Evolutionary conservation across 2,113 vertebrate genomes (phyloP).

Genomic region (Tragulus kanchil): DNA sequence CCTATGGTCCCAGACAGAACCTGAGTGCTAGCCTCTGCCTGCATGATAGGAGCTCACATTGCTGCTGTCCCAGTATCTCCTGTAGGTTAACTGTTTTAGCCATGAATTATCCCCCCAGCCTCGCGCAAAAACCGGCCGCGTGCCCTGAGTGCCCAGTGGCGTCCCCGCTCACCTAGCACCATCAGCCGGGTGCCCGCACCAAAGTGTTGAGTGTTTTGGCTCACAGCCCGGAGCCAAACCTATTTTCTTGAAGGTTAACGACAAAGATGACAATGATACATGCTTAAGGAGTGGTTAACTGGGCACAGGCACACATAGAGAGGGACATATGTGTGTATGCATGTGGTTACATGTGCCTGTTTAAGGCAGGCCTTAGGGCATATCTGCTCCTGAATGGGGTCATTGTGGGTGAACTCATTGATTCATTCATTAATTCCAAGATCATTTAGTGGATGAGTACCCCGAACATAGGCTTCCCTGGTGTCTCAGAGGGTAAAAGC

Average conservation of each 20-base stretch:
- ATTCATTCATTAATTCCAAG: not conserved
- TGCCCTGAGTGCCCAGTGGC: not conserved
- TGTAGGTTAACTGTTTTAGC: not conserved
- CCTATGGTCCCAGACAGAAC: not conserved
- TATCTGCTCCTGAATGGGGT: not conserved
- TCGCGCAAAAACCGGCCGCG: not conserved
- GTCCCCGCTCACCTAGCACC: slow-evolving; percentile 73
- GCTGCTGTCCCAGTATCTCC: not conserved
- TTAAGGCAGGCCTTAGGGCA: not conserved
- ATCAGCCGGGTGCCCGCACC: slow-evolving; percentile 64
- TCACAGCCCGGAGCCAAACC: slow-evolving; percentile 53
- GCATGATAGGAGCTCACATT: not conserved
- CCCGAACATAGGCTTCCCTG: not conserved
- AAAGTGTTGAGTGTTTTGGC: slow-evolving; percentile 56
- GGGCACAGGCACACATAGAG: rapidly evolving
- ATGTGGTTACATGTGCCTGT: not conserved
- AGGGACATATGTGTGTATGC: rapidly evolving
- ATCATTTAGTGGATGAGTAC: not conserved
- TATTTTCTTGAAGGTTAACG: not conserved
- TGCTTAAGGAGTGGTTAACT: not conserved
- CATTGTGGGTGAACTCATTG: not conserved
- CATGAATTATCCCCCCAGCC: rapidly evolving
- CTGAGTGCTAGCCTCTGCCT: not conserved
- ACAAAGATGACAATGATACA: not conserved
- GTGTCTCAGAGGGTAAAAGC: not conserved